Evolutionary conservation across 2,888 invertebrate genomes (phyloP).

Genomic region (Spatulosminthurus flaviceps): DNA sequence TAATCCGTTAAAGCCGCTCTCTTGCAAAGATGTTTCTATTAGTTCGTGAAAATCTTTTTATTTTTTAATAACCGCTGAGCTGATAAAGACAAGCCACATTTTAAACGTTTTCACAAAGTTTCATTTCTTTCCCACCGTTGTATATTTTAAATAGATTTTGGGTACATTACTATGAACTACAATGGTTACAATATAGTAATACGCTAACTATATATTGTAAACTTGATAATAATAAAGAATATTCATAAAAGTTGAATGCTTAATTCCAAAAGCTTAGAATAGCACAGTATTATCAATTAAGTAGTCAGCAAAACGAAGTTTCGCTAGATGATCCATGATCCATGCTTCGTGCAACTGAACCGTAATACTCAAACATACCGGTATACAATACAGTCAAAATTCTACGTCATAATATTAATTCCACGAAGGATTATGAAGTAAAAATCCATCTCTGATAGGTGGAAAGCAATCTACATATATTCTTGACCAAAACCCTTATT

Average conservation of each 20-base stretch:
- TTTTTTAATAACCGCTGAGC: constrained; percentile 11
- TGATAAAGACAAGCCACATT: neutral
- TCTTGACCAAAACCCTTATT: too few species aligned
- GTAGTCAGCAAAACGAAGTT: constrained; percentile 15
- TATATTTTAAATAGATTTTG: constrained; percentile 26
- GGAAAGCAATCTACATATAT: too few species aligned
- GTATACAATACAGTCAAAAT: neutral
- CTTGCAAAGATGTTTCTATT: neutral
- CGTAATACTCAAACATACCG: neutral
- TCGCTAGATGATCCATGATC: neutral
- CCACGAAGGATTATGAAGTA: neutral
- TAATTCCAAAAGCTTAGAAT: neutral
- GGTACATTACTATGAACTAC: neutral
- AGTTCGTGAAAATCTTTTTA: neutral
- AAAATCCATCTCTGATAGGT: too few species aligned
- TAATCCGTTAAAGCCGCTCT: neutral
- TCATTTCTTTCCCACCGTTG: constrained; percentile 25
- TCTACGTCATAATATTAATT: neutral
- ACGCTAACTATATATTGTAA: constrained; percentile 15
- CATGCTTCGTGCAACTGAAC: neutral
- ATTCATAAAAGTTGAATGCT: constrained; percentile 11
- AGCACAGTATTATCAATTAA: neutral
- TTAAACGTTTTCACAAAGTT: constrained; percentile 8
- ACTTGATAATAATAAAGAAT: constrained; percentile 22
- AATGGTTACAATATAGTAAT: constrained; percentile 15